Percentiles rank a stretch among this genome's conserved stretches.
Conservation (phyloP, 1,140 invertebrate genomes). For the Drosophila seguyi region DNA sequence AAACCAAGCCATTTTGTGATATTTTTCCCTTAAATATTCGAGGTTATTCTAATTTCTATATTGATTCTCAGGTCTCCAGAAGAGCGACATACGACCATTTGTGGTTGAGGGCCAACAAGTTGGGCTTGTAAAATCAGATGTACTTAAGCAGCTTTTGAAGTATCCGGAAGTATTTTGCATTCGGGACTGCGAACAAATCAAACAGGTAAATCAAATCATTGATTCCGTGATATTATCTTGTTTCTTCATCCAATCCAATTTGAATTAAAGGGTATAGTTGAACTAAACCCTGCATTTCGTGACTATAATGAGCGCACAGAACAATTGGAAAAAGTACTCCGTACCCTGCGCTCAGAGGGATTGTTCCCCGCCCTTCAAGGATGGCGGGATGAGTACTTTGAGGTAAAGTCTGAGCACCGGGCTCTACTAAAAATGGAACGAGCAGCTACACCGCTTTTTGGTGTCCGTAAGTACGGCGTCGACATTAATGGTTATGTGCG, state of each 20-base stretch:
- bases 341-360: conserved; percentile 88
- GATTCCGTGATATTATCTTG: background rate
- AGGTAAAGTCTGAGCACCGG: conserved; percentile 90
- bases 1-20: no score
- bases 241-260: background rate
- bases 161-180: conserved; percentile 91
- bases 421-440: conserved; percentile 95
- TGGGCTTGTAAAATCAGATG: conserved; percentile 93
- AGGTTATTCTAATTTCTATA: conserved; percentile 1
- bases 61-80: conserved; percentile 88
- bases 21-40: no score
- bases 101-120: conserved; percentile 94
- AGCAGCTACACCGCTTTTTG: conserved; percentile 96
- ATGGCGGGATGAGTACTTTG: conserved; percentile 97
- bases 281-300: conserved; percentile 93
- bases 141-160: conserved; percentile 91
- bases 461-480: conserved; percentile 96
- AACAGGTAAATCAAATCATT: conserved; percentile 62
- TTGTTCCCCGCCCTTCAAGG: conserved; percentile 90
- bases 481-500: conserved; percentile 97
- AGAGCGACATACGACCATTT: conserved; percentile 93
- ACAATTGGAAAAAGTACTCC: conserved; percentile 92
- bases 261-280: conserved; percentile 86
- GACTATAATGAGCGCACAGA: conserved; percentile 92
- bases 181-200: conserved; percentile 77